Percentiles rank a stretch among this genome's conserved stretches.
Conservation (phyloP, 1,140 invertebrate genomes). For the Monomorium pharaonis region DNA sequence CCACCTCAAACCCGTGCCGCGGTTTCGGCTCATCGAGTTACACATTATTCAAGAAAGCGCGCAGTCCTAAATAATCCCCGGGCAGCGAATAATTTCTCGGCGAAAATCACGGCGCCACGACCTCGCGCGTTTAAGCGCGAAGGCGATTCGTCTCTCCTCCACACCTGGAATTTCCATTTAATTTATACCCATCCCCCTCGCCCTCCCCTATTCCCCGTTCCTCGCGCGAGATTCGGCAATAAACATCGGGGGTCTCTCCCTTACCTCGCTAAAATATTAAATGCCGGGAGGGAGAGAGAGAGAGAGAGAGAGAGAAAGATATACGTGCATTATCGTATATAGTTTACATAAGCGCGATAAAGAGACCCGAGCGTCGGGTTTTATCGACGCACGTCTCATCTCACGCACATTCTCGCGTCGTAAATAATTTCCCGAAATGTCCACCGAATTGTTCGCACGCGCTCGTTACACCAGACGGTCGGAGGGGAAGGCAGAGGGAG, state of each 20-base stretch:
- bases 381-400: conserved; percentile 27
- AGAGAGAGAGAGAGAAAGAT: background rate
- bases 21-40: conserved; percentile 56
- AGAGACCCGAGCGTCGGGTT: conserved; percentile 26
- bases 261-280: conserved; percentile 34
- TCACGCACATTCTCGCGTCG: conserved; percentile 18
- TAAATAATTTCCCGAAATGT: conserved; percentile 40
- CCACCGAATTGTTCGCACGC: conserved; percentile 36
- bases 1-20: conserved; percentile 29
- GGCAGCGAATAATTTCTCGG: conserved; percentile 37
- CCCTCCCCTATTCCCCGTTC: no score
- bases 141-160: conserved; percentile 42
- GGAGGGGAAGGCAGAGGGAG: background rate
- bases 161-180: conserved; percentile 25
- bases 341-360: conserved; percentile 34
- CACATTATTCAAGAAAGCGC: conserved; percentile 59
- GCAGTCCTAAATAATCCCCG: conserved; percentile 45
- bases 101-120: background rate
- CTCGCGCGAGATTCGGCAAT: conserved; percentile 16
- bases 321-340: conserved; percentile 5
- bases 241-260: conserved; percentile 27
- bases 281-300: background rate
- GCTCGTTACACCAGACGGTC: conserved; percentile 15
- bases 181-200: conserved; percentile 7
- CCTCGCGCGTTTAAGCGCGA: background rate